These are phyloP conservation scores for Bradypus variegatus DNA, from an alignment of 2,797 vertebrate genomes.

Conservation along the genomic window DNA sequence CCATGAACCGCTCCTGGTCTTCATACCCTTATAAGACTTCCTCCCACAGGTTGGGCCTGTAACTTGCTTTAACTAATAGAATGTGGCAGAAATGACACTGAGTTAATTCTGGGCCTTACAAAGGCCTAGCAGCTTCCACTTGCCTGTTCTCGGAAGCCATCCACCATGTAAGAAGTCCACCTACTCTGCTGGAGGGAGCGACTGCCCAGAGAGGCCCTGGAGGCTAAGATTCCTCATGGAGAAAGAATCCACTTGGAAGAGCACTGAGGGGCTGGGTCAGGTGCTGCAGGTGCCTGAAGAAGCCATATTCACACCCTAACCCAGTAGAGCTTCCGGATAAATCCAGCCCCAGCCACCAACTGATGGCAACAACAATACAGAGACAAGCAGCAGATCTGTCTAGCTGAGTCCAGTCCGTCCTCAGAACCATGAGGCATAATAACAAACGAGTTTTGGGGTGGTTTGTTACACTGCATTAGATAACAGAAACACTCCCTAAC, in stretches of 20 bases:
- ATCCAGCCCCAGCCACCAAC: not conserved
- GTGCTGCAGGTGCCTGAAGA: not conserved
- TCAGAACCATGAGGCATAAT: not conserved
- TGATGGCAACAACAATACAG: fast-evolving
- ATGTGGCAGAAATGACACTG: not conserved
- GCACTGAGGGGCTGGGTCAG: not conserved
- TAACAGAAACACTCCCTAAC: not conserved
- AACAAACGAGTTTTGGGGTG: not conserved
- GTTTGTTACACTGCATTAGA: not conserved
- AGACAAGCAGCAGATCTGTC: not conserved
- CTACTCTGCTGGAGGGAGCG: not conserved
- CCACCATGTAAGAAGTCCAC: not conserved
- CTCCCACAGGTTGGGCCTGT: not conserved
- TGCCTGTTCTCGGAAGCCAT: not conserved
- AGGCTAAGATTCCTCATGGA: no score
- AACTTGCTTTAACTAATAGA: not conserved
- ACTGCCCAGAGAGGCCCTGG: not conserved
- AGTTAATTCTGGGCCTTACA: not conserved
- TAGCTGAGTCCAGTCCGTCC: not conserved
- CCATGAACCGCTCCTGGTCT: not conserved
- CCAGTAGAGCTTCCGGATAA: not conserved
- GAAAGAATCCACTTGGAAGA: not conserved
- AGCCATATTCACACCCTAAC: not conserved
- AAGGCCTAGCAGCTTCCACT: not conserved
- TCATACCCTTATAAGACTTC: not conserved